These are phyloP conservation scores for Folsomia candida DNA, from an alignment of 2,888 invertebrate species.

Conservation along the genomic window DNA sequence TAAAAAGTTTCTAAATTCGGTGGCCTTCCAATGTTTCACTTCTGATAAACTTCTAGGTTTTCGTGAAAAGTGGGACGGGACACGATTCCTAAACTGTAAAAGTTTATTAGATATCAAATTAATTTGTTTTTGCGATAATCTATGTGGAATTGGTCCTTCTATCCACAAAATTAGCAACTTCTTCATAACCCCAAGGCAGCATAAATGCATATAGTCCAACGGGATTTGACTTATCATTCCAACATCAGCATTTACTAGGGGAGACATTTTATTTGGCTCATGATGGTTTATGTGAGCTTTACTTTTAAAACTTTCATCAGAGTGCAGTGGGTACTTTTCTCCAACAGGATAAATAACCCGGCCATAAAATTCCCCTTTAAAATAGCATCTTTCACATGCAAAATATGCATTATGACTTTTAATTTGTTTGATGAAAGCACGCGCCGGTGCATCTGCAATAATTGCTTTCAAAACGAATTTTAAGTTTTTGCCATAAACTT, in stretches of 20 bases:
- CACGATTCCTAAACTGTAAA: neutral
- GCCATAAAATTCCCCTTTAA: slow-evolving; percentile 20
- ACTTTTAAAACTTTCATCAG: slow-evolving; percentile 28
- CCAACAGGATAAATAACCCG: slow-evolving; percentile 22
- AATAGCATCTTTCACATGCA: slow-evolving; percentile 32
- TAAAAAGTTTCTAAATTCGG: slow-evolving; percentile 49
- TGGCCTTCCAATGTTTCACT: slow-evolving; percentile 48
- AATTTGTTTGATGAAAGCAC: slow-evolving; percentile 30
- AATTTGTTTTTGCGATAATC: neutral
- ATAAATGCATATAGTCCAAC: slow-evolving; percentile 33
- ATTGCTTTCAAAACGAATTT: slow-evolving; percentile 17
- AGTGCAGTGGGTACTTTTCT: slow-evolving; percentile 11
- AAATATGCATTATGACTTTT: slow-evolving; percentile 26
- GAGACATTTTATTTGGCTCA: slow-evolving; percentile 16
- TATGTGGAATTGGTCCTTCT: neutral
- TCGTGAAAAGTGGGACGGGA: slow-evolving; percentile 43
- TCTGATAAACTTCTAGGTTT: slow-evolving; percentile 46
- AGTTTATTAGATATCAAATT: neutral
- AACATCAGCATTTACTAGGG: slow-evolving; percentile 12
- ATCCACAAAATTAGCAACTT: slow-evolving; percentile 22
- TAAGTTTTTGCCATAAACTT: neutral
- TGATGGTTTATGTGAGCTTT: slow-evolving; percentile 32
- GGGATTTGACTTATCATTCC: slow-evolving; percentile 25
- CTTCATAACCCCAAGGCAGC: slow-evolving; percentile 30
- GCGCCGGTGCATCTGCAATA: slow-evolving; percentile 39